Percentiles rank a stretch among this genome's conserved stretches.
phyloP scores from a whole-genome alignment of 2,888 invertebrate genomes.

The Chironomus tentans region DNA sequence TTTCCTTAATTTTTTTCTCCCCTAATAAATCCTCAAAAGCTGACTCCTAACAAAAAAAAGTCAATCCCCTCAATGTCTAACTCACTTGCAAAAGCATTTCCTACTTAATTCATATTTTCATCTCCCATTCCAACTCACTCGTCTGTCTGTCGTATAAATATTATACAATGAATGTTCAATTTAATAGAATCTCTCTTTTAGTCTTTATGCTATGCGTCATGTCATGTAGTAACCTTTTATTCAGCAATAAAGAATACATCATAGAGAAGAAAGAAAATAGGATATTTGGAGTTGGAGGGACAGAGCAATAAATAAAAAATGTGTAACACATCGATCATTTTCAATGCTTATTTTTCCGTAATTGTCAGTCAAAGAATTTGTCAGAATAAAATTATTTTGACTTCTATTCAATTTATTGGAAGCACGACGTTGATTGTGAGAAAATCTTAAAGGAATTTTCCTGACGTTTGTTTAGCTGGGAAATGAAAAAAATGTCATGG shows the following conservation, averaged over 20 bases:
- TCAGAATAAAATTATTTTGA: conserved; percentile 11
- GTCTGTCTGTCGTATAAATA: not conserved
- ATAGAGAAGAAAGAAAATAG: not conserved
- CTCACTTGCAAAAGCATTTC: no score
- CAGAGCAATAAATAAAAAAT: not conserved
- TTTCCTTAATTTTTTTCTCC: no score
- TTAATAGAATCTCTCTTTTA: not conserved
- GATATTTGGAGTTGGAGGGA: not conserved
- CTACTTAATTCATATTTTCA: not conserved
- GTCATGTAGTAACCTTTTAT: not conserved
- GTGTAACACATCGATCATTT: conserved; percentile 10
- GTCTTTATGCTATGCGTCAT: not conserved
- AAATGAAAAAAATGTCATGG: no score
- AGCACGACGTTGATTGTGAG: not conserved
- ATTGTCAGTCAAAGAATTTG: conserved; percentile 13
- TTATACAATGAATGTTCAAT: not conserved
- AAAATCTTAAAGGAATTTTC: no score
- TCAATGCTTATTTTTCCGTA: not conserved
- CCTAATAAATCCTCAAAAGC: no score
- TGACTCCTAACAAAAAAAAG: no score
- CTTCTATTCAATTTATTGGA: not conserved
- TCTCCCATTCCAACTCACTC: not conserved
- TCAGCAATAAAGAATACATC: not conserved
- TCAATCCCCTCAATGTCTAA: no score
- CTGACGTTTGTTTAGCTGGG: no score